Evolutionary conservation across 2,888 invertebrate genomes (phyloP).

Genomic region (Odontocolon sp.): DNA sequence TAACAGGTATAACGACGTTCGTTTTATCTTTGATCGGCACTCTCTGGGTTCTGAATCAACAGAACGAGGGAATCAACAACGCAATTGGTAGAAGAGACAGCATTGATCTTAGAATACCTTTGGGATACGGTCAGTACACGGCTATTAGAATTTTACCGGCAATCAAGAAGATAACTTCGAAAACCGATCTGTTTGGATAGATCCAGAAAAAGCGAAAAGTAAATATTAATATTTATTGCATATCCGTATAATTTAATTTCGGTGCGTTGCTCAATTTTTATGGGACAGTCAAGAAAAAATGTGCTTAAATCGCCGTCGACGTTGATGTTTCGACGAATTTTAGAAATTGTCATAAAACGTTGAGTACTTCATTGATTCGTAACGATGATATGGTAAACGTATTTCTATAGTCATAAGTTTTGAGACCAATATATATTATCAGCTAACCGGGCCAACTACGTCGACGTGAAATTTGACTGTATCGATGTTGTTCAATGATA

Average conservation of each 20-base stretch:
- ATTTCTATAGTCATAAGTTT: neutral
- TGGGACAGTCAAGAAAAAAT: neutral
- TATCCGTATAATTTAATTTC: neutral
- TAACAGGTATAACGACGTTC: constrained; percentile 70
- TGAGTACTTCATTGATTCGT: neutral
- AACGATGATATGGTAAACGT: neutral
- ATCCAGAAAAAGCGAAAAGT: constrained; percentile 10
- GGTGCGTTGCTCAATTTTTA: constrained; percentile 45
- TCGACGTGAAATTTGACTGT: neutral
- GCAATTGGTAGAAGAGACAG: constrained; percentile 70
- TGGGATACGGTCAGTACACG: constrained; percentile 77
- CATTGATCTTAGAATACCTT: constrained; percentile 75
- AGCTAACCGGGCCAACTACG: neutral
- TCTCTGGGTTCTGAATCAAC: constrained; percentile 73
- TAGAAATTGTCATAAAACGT: too few species aligned
- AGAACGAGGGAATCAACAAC: constrained; percentile 61
- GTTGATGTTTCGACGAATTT: neutral
- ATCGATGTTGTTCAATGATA: constrained; percentile 1
- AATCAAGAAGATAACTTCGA: constrained; percentile 77
- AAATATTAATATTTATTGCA: constrained; percentile 45
- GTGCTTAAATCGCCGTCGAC: neutral
- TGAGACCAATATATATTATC: neutral
- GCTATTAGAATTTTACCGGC: constrained; percentile 77
- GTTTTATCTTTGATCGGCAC: constrained; percentile 72
- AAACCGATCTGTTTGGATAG: constrained; percentile 75